Conservation (phyloP, 2,113 vertebrate species). For the Coptodon bakossiorum region DNA sequence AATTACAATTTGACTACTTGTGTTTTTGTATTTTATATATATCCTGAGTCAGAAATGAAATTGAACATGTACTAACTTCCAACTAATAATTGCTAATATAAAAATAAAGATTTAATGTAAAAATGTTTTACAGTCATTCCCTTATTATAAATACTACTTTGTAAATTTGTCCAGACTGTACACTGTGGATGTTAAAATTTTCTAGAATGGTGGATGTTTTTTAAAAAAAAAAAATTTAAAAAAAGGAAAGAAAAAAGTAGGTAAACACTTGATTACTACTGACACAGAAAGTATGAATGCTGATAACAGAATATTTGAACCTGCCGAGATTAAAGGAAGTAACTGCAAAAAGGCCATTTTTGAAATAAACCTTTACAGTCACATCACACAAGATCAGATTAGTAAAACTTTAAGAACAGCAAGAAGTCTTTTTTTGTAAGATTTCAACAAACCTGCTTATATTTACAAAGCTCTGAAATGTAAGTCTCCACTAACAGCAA, state of each 20-base stretch:
- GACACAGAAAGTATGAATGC: not conserved
- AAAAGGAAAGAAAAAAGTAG: too few relatives aligned
- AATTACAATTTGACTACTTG: not conserved
- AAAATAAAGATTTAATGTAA: not conserved
- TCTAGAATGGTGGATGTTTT: not conserved
- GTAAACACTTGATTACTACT: not conserved
- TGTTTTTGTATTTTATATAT: not conserved
- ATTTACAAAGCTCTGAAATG: not conserved
- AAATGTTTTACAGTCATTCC: not conserved
- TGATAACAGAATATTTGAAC: not conserved
- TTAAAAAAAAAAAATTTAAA: too few relatives aligned
- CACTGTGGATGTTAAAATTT: fast-evolving
- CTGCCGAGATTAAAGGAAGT: not conserved
- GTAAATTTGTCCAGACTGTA: fast-evolving
- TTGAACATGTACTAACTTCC: not conserved
- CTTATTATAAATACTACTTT: not conserved
- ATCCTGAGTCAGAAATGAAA: not conserved
- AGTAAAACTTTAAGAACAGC: not conserved
- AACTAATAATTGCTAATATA: not conserved
- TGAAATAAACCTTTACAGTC: not conserved
- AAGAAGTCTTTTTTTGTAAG: not conserved
- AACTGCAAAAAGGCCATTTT: not conserved
- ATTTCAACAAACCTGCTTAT: not conserved
- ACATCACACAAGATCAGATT: not conserved
- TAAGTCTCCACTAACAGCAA: not conserved